Conservation (phyloP, 2,888 invertebrate species). For the Gasteruption jaculator region DNA sequence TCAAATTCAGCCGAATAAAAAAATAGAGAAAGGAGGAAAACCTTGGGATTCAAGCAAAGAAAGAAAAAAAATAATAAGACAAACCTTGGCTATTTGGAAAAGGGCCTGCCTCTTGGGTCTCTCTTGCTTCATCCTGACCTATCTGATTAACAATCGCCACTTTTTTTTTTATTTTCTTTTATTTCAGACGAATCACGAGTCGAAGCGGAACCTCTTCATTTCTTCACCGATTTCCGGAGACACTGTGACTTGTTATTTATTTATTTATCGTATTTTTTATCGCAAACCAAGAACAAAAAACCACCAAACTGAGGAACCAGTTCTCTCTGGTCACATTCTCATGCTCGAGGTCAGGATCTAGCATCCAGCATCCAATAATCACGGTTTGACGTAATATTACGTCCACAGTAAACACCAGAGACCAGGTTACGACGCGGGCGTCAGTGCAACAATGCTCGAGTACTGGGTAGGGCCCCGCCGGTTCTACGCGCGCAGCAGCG, state of each 20-base stretch:
- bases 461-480: constrained; percentile 38
- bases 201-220: no score
- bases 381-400: not conserved
- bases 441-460: constrained; percentile 45
- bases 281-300: no score
- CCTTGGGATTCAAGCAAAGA: no score
- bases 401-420: constrained; percentile 17
- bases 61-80: constrained; percentile 7
- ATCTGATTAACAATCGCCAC: not conserved
- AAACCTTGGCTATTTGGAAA: constrained; percentile 73
- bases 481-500: constrained; percentile 37
- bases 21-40: not conserved
- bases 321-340: no score
- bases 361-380: no score
- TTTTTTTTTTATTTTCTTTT: constrained; percentile 9
- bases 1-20: not conserved
- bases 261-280: no score
- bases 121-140: constrained; percentile 41
- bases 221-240: no score
- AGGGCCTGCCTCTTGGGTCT: constrained; percentile 55
- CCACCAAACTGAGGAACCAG: no score
- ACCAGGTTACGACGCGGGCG: constrained; percentile 38
- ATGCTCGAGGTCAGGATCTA: no score
- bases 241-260: no score
- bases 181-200: no score